These are phyloP conservation scores for Drosophila parthenogenetica DNA, from an alignment of 2,888 invertebrate genomes.

Conservation along the genomic window DNA sequence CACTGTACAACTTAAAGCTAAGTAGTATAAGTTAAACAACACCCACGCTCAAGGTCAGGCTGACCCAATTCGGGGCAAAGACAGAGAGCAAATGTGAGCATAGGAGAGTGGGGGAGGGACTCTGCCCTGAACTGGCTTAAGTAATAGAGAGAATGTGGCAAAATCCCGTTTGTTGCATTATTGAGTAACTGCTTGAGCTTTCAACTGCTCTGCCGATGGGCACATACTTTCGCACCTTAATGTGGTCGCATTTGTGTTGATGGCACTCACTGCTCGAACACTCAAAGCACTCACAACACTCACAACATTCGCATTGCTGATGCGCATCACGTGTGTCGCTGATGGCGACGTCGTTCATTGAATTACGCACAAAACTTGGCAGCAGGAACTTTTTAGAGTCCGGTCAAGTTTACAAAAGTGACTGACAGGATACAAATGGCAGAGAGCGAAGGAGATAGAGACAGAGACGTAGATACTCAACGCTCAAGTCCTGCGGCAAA, in stretches of 20 bases:
- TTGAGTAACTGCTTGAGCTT: constrained; percentile 49
- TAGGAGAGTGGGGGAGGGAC: background rate
- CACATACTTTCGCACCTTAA: constrained; percentile 60
- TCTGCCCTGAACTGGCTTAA: background rate
- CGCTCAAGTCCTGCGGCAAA: constrained; percentile 38
- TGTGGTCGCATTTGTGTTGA: constrained; percentile 63
- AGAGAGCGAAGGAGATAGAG: background rate
- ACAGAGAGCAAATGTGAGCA: no score
- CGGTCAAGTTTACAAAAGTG: constrained; percentile 62
- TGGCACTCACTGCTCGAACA: constrained; percentile 21
- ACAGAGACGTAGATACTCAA: constrained; percentile 4
- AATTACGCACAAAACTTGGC: constrained; percentile 66
- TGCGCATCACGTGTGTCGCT: constrained; percentile 68
- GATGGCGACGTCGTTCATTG: constrained; percentile 72
- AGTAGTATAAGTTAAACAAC: background rate
- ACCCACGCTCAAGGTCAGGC: constrained; percentile 33
- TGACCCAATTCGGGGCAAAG: constrained; percentile 57
- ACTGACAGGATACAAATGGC: constrained; percentile 50
- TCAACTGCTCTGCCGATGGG: constrained; percentile 16
- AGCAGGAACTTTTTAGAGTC: constrained; percentile 36
- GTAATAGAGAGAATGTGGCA: background rate
- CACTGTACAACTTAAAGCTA: no score
- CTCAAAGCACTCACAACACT: constrained; percentile 13
- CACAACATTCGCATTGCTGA: constrained; percentile 24
- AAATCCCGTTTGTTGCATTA: constrained; percentile 49